Base-by-base conservation (phyloP, 2,797 vertebrate genomes). In the Synaphobranchus kaupii region DNA sequence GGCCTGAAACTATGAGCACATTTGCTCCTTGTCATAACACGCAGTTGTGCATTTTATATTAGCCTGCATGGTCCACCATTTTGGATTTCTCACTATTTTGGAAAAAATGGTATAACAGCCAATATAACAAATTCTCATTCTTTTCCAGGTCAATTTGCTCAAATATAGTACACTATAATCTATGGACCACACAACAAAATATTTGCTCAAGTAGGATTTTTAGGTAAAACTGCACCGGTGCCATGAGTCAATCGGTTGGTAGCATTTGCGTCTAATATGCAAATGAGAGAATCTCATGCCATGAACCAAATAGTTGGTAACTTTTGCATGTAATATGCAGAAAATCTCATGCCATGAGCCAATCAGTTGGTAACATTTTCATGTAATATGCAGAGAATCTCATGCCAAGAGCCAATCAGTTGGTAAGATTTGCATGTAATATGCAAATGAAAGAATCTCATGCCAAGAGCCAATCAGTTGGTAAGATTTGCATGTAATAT, bases 401-500 rank as follows among this genome's bases (percentile, higher is more conserved):
- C 71, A 4, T n/a, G 66, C 66, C 66, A 71, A 8, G 66, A 71
- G 31, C 71, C 71, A 76, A 76, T 76, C 71, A 76, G 66, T 76
- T 39, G 71, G 12, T 34, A 76, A 17, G 13, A 76, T 76, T 56
- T 56, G 54, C 54, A 56, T 56, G 54, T 56, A 56, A 15, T 56
- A 39, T 76, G 34, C 71, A 76, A 76, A 76, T 39, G 31, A 76
- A 2, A 20, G 12, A 17, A 76, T 76, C 12, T 6, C 71, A 39
- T 39, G 39, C 39, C 39, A 39, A 39, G 39, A 39, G 39, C 39
- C 39, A 39, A 39, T 39, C 39, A 39, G 39, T 39, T 39, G 39
- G 39, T 39, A 39, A 39, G 39, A 39, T 39, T 56, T 56, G 54
- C 54, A 56, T 56, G 54, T 56, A 56, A 15, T 56, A 39, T 76